These are phyloP conservation scores for Vultur gryphus DNA, from an alignment of 2,797 vertebrate species.

Conservation along the genomic window DNA sequence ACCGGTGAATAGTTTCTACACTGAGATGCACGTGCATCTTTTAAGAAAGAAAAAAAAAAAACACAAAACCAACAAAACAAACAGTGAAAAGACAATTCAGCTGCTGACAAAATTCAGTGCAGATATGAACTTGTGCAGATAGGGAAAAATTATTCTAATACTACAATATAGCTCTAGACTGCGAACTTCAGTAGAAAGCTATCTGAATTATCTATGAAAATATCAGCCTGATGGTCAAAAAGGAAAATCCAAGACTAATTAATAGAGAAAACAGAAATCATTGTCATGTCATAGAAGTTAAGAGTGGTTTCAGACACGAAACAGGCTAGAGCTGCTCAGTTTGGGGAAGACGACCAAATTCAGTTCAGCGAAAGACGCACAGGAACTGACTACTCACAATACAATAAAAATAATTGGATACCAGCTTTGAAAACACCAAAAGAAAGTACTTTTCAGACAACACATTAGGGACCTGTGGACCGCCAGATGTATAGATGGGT, in stretches of 20 bases:
- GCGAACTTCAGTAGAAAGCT: not conserved
- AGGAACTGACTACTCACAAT: not conserved
- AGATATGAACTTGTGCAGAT: not conserved
- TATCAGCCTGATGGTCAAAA: not conserved
- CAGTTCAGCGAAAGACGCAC: not conserved
- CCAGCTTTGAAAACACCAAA: not conserved
- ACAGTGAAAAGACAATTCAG: not conserved
- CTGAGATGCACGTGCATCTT: not conserved
- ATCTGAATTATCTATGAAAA: not conserved
- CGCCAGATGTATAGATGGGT: not conserved
- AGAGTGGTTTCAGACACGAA: not conserved
- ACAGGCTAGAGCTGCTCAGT: not conserved
- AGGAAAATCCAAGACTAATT: not conserved
- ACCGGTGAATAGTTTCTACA: not conserved
- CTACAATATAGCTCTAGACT: not conserved
- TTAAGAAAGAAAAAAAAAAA: not conserved
- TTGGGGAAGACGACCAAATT: not conserved
- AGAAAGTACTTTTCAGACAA: not conserved
- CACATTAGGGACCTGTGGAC: not conserved
- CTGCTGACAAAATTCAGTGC: not conserved
- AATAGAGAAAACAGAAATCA: not conserved
- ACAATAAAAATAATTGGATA: not conserved
- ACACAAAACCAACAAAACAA: not conserved
- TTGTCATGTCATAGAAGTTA: not conserved
- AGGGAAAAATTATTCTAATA: not conserved